A percentile compares a stretch with the other conserved stretches of the same genome.
phyloP scores from a whole-genome alignment of 2,113 vertebrate species.

The Pangasianodon hypophthalmus region DNA sequence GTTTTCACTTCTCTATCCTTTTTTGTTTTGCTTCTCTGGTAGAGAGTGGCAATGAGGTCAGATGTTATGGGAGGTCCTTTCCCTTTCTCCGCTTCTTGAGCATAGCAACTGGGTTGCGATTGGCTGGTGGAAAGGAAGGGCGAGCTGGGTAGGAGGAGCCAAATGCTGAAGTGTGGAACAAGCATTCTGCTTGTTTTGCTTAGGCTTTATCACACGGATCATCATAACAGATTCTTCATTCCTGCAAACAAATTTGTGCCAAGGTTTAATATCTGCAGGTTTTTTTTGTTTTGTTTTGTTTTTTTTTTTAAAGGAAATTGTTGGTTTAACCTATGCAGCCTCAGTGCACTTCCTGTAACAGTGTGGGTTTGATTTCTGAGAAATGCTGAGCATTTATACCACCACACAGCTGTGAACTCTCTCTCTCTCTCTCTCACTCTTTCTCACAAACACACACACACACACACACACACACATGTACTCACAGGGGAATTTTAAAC shows the following conservation, averaged over 20 bases:
- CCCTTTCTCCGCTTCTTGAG: conserved; percentile 37
- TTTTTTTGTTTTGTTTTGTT: neutral
- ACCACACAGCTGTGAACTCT: neutral
- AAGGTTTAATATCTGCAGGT: neutral
- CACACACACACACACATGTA: neutral
- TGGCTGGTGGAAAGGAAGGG: conserved; percentile 64
- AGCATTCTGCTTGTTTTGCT: conserved; percentile 68
- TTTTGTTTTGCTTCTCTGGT: conserved; percentile 32
- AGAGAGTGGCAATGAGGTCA: conserved; percentile 62
- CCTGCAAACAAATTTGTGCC: neutral
- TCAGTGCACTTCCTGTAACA: neutral
- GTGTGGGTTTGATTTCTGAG: conserved; percentile 43
- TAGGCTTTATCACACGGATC: conserved; percentile 58
- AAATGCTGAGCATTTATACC: conserved; percentile 10
- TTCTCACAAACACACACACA: neutral
- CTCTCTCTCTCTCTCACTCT: neutral
- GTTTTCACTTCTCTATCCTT: neutral
- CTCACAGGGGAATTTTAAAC: conserved; percentile 32
- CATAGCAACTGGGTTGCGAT: conserved; percentile 77
- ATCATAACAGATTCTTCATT: neutral
- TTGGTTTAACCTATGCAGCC: neutral
- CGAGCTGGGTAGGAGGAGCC: conserved; percentile 53
- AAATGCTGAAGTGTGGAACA: conserved; percentile 52
- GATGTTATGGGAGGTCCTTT: conserved; percentile 62
- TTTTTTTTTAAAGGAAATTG: neutral